These are phyloP conservation scores for Pachyuromys duprasi DNA, from an alignment of 2,797 vertebrate species.

Conservation along the genomic window DNA sequence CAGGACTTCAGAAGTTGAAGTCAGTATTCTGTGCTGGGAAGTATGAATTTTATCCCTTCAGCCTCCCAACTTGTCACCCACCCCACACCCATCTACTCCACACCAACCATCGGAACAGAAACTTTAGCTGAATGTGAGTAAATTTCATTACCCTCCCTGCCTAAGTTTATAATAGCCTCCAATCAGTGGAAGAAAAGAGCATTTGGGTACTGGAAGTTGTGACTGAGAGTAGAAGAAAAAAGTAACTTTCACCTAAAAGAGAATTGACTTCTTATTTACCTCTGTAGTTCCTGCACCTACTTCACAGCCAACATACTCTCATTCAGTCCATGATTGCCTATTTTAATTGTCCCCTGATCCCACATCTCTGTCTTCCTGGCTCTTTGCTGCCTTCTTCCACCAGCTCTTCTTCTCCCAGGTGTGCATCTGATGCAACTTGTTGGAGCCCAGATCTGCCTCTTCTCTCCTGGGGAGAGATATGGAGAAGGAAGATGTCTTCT, in stretches of 20 bases:
- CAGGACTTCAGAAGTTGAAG: background rate
- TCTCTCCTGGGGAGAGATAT: background rate
- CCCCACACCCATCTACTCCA: background rate
- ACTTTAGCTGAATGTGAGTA: background rate
- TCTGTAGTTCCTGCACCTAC: slow-evolving; percentile 36
- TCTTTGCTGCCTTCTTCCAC: background rate
- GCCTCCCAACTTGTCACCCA: background rate
- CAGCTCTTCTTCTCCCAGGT: fast-evolving
- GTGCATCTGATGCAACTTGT: background rate
- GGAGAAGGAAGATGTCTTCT: background rate
- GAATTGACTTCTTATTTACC: slow-evolving; percentile 38
- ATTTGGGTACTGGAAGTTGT: slow-evolving; percentile 52
- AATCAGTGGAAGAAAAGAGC: slow-evolving; percentile 26
- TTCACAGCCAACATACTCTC: background rate
- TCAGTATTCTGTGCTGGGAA: background rate
- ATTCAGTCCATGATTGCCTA: background rate
- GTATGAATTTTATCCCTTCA: background rate
- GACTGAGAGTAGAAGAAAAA: background rate
- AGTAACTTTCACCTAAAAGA: background rate
- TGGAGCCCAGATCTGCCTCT: background rate
- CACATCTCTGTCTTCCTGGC: background rate
- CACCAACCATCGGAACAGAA: background rate
- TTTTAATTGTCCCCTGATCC: slow-evolving; percentile 33
- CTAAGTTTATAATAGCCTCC: background rate
- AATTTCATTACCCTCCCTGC: background rate